Conservation (phyloP, 2,113 vertebrate species). For the Gobio gobio region DNA sequence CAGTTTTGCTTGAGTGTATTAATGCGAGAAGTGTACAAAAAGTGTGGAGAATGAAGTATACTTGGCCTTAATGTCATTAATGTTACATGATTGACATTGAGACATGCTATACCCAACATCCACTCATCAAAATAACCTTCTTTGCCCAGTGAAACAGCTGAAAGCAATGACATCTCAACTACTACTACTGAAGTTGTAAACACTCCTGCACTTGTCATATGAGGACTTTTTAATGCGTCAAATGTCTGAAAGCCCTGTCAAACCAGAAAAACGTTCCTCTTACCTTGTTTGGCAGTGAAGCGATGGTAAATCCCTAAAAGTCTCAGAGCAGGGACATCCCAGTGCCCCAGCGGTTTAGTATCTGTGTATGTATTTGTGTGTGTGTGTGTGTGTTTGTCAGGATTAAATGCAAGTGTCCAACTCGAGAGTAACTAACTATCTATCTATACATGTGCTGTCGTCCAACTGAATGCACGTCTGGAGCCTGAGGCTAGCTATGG, state of each 20-base stretch:
- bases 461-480: conserved; percentile 32
- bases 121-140: neutral
- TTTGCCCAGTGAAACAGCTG: neutral
- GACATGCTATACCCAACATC: neutral
- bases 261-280: conserved; percentile 42
- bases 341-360: conserved; percentile 25
- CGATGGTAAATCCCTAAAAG: conserved; percentile 35
- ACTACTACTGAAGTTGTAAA: neutral
- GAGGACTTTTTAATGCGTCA: neutral
- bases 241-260: neutral
- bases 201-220: neutral
- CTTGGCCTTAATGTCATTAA: neutral
- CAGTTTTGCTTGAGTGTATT: neutral
- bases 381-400: conserved; percentile 28
- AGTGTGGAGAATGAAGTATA: neutral
- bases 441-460: conserved; percentile 25
- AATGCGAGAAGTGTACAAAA: neutral
- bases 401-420: neutral
- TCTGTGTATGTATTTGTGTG: conserved; percentile 36
- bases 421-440: conserved; percentile 6
- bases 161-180: neutral
- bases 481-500: conserved; percentile 52
- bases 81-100: neutral
- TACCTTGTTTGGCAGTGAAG: conserved; percentile 54
- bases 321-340: conserved; percentile 58